Evolutionary conservation across 2,888 invertebrate genomes (phyloP), one percentile per base, ranked within the genome.

Genomic region (Camponotus fellah): DNA sequence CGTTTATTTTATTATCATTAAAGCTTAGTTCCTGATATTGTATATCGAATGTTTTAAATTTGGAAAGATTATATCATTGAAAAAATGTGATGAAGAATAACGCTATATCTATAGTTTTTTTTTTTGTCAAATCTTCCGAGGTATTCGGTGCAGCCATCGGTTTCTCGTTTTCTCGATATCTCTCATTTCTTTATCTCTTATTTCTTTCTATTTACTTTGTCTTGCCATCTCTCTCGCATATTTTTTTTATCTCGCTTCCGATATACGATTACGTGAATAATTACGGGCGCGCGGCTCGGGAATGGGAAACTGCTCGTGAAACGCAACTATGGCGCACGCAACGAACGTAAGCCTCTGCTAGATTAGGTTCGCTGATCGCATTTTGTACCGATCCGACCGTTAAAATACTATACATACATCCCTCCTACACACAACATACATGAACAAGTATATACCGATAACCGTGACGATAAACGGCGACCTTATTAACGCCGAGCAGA

Each of bases 281-380:
- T 71, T 75, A 84, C 69, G 82, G 82, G 74, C 82, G 89, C 86
- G 86, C 83, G 84, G 82, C 84, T 83, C 72, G 83, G 60, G 69
- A 68, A 82, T n/a, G 34, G 76, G 56, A 80, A 40, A 80, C 46
- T 53, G 40, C 72, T 46, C 58, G 37, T 46, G 43, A 66, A 64
- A 56, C 71, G 83, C 69, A 53, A 69, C 79, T 65, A 64, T 46
- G 49, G 65, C 64, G 66, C 83, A 82, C 77, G 83, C 82, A 84
- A 84, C 75, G 68, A 75, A 84, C 60, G 53, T 81, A 75, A 75
- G 82, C 68, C 72, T 65, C 56, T 56, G 69, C 62, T 72, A 80
- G 74, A 68, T 84, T 68, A 82, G 65, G 60, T 62, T 69, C 58
- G 82, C 58, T 64, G 83, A 82, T 83, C 82, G 82, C 84, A 69